These are phyloP conservation scores for Philaenus spumarius DNA, from an alignment of 1,140 invertebrate species.

Conservation along the genomic window DNA sequence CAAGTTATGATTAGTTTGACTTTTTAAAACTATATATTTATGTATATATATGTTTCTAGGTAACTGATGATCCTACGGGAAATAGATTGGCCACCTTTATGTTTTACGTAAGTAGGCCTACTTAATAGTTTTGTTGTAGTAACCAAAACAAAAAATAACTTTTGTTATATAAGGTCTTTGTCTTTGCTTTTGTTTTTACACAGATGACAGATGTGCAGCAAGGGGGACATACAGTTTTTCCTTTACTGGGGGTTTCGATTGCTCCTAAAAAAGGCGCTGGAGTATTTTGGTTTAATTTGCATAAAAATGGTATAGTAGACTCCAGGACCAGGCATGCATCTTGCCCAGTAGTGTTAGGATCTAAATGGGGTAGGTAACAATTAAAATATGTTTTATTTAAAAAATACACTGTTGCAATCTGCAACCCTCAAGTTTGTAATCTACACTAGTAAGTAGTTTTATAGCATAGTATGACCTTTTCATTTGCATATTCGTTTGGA, in stretches of 20 bases:
- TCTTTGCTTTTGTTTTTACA: conserved; percentile 22
- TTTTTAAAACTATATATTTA: too few species aligned
- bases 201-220: conserved; percentile 55
- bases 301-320: conserved; percentile 55
- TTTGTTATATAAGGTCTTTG: not conserved
- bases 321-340: conserved; percentile 56
- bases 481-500: too few species aligned
- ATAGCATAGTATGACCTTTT: too few species aligned
- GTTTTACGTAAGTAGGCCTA: conserved; percentile 48
- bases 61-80: conserved; percentile 53
- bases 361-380: conserved; percentile 54
- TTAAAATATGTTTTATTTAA: too few species aligned
- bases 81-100: conserved; percentile 60
- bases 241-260: conserved; percentile 46
- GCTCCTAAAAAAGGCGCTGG: conserved; percentile 55
- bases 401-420: too few species aligned
- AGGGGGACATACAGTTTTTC: conserved; percentile 58
- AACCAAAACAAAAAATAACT: not conserved
- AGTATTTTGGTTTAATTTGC: conserved; percentile 62
- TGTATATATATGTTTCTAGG: too few species aligned
- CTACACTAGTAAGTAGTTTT: too few species aligned
- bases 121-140: too few species aligned
- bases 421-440: too few species aligned
- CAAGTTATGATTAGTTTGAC: too few species aligned
- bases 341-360: conserved; percentile 59